These are phyloP conservation scores for Calameuta pallipes DNA, from an alignment of 2,888 invertebrate genomes.

Conservation along the genomic window DNA sequence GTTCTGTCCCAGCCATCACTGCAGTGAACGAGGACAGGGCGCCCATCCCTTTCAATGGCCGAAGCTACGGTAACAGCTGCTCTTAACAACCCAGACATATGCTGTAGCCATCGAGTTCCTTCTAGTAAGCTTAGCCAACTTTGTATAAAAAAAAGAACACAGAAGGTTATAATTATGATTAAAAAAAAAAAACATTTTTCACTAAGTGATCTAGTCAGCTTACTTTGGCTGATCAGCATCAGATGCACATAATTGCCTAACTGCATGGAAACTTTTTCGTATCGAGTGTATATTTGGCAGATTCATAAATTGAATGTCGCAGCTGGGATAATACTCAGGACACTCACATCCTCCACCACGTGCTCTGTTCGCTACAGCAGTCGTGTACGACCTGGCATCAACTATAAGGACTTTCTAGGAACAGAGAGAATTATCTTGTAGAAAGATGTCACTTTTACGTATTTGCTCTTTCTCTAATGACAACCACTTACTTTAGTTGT, in stretches of 20 bases:
- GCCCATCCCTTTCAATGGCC: constrained; percentile 82
- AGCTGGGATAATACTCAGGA: constrained; percentile 93
- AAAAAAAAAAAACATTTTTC: not conserved
- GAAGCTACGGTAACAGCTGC: constrained; percentile 85
- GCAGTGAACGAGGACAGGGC: constrained; percentile 96
- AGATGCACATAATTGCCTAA: constrained; percentile 83
- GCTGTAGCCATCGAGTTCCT: constrained; percentile 91
- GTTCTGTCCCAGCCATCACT: constrained; percentile 99
- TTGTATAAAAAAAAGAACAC: constrained; percentile 5
- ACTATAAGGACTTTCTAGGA: constrained; percentile 85
- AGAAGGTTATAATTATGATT: not conserved
- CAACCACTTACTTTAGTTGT: constrained; percentile 47
- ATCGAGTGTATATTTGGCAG: constrained; percentile 98
- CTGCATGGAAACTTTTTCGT: constrained; percentile 89
- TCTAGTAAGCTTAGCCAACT: constrained; percentile 93
- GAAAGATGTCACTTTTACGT: not conserved
- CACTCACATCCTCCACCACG: constrained; percentile 98
- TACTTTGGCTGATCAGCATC: constrained; percentile 84
- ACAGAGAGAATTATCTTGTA: constrained; percentile 17
- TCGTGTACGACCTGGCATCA: constrained; percentile 95
- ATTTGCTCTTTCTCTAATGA: not conserved
- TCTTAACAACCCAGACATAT: constrained; percentile 86
- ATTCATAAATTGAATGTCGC: constrained; percentile 97
- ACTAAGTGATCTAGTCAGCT: constrained; percentile 42
- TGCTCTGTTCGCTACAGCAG: constrained; percentile 95